Evolutionary conservation across 2,113 vertebrate species (phyloP).

Genomic region (Tachysurus vachellii): DNA sequence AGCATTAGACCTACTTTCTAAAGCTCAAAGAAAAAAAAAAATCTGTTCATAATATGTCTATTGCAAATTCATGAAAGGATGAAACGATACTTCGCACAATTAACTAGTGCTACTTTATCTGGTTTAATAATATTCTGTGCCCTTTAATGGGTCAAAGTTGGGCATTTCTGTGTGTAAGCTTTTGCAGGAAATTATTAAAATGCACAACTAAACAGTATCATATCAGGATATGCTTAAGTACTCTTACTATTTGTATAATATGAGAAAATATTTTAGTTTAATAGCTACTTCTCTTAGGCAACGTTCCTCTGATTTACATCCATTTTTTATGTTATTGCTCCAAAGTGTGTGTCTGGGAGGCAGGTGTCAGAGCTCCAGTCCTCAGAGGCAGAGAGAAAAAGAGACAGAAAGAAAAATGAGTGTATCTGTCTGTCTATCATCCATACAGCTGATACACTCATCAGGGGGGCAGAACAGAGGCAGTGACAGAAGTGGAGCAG

Average conservation of each 20-base stretch:
- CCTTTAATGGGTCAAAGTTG: not conserved
- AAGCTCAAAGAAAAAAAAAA: constrained; percentile 59
- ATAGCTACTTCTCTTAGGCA: not conserved
- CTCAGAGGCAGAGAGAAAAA: constrained; percentile 17
- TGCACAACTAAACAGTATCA: not conserved
- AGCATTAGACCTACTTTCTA: constrained; percentile 62
- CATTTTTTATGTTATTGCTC: constrained; percentile 17
- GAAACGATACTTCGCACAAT: not conserved
- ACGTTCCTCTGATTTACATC: not conserved
- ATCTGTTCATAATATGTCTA: not conserved
- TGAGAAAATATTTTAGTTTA: not conserved
- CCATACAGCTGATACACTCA: constrained; percentile 23
- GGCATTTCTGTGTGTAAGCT: not conserved
- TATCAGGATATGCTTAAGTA: not conserved
- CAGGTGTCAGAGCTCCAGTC: constrained; percentile 40
- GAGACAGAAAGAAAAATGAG: not conserved
- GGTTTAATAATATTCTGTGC: not conserved
- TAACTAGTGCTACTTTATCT: not conserved
- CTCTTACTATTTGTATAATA: too few relatives aligned
- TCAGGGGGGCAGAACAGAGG: constrained; percentile 33
- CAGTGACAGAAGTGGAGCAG: constrained; percentile 34
- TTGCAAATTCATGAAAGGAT: not conserved
- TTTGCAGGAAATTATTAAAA: not conserved
- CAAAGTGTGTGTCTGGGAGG: constrained; percentile 40
- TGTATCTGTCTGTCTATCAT: constrained; percentile 36